These are phyloP conservation scores for Dreissena polymorpha DNA, from an alignment of 1,140 invertebrate species.

Conservation along the genomic window DNA sequence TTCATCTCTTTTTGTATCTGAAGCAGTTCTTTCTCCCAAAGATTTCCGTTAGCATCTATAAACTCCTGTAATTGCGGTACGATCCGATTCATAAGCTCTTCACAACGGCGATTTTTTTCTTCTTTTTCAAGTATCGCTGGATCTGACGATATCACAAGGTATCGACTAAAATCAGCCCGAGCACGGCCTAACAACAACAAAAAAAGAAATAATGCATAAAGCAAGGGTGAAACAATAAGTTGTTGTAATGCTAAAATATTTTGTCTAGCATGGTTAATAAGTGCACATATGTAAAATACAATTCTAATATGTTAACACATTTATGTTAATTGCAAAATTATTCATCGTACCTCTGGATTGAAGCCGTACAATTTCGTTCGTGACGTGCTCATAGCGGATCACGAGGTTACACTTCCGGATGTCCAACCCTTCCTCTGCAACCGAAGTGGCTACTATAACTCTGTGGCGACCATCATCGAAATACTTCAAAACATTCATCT, in stretches of 20 bases:
- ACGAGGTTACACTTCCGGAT: slow-evolving; percentile 76
- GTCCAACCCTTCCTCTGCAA: slow-evolving; percentile 79
- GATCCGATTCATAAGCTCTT: slow-evolving; percentile 65
- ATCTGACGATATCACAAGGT: slow-evolving; percentile 58
- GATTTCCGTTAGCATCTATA: slow-evolving; percentile 10
- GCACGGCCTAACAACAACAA: slow-evolving; percentile 60
- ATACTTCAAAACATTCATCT: slow-evolving; percentile 63
- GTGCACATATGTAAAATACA: too few relatives aligned
- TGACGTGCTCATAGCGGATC: slow-evolving; percentile 77
- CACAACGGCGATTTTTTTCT: slow-evolving; percentile 64
- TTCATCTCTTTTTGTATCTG: slow-evolving; percentile 47
- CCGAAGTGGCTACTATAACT: slow-evolving; percentile 74
- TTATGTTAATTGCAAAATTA: too few relatives aligned
- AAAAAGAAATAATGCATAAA: too few relatives aligned
- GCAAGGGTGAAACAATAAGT: too few relatives aligned
- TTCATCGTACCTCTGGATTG: slow-evolving; percentile 76
- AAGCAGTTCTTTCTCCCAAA: slow-evolving; percentile 39
- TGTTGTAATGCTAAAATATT: too few relatives aligned
- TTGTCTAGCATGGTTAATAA: too few relatives aligned
- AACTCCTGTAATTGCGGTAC: slow-evolving; percentile 48
- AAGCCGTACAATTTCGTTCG: slow-evolving; percentile 76
- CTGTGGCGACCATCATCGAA: slow-evolving; percentile 68
- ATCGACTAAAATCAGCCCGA: slow-evolving; percentile 61
- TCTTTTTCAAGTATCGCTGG: slow-evolving; percentile 62
- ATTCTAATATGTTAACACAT: too few relatives aligned